Evolutionary conservation across 2,113 vertebrate species (phyloP).

Genomic region (Aegithalos caudatus): DNA sequence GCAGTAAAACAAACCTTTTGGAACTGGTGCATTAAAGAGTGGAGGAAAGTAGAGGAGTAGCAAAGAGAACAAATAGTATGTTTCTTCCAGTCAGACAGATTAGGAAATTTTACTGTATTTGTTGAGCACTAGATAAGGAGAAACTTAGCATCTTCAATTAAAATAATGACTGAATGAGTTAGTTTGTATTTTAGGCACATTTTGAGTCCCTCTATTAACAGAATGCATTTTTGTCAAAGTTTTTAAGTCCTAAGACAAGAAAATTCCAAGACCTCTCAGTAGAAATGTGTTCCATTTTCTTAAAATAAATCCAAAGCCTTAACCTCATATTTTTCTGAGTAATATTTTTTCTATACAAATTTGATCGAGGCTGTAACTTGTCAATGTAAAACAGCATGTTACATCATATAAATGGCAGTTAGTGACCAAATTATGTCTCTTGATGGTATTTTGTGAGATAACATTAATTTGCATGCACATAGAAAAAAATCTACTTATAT

Average conservation of each 20-base stretch:
- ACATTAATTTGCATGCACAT: background rate
- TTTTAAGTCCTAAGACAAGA: background rate
- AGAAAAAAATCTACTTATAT: background rate
- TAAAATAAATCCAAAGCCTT: background rate
- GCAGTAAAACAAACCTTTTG: constrained; percentile 10
- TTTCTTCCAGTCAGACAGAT: background rate
- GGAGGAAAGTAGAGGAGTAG: background rate
- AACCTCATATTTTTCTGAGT: background rate
- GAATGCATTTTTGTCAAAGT: background rate
- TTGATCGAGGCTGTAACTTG: background rate
- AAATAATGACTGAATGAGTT: background rate
- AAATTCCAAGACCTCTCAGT: background rate
- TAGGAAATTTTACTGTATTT: background rate
- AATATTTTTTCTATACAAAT: background rate
- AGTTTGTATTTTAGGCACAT: background rate
- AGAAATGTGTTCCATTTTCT: background rate
- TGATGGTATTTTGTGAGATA: background rate
- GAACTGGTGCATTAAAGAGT: background rate
- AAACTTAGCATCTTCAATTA: background rate
- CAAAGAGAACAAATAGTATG: background rate
- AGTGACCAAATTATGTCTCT: background rate
- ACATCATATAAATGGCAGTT: background rate
- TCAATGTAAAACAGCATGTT: background rate
- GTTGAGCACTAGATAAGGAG: background rate
- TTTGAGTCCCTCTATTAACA: background rate